Conservation (phyloP, 1,140 invertebrate genomes). For the Pentalonia nigronervosa region DNA sequence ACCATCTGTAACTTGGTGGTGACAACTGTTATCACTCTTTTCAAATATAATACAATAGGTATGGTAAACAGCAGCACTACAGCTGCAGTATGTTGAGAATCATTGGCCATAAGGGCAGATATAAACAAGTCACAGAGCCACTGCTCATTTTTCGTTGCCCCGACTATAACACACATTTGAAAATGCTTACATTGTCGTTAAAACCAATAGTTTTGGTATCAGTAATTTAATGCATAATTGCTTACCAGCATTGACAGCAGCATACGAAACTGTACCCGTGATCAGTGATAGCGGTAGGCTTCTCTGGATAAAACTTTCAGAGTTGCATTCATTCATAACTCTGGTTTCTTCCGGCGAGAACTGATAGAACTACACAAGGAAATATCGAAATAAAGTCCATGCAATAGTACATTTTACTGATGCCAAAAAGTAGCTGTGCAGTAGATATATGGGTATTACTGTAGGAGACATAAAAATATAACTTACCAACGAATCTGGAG, state of each 20-base stretch:
- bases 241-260: conserved; percentile 70
- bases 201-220: not conserved
- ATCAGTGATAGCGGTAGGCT: conserved; percentile 72
- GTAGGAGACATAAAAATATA: not conserved
- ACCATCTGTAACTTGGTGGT: no score
- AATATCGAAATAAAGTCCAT: not conserved
- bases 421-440: accelerated
- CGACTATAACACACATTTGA: no score
- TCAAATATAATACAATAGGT: no score
- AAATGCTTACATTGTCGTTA: not conserved
- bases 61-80: no score
- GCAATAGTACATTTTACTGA: not conserved
- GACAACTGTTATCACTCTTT: no score
- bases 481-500: conserved; percentile 30
- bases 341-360: conserved; percentile 72
- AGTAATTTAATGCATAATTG: not conserved
- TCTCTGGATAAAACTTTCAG: conserved; percentile 75
- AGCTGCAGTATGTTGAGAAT: no score
- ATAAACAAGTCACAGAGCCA: no score
- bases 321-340: conserved; percentile 75
- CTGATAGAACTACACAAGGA: conserved; percentile 61
- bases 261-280: conserved; percentile 69
- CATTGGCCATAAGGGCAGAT: no score
- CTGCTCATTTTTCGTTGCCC: no score
- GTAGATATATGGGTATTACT: not conserved